A percentile compares a stretch with the other conserved stretches of the same genome.
These are phyloP conservation scores for Tenthredo mesomela DNA, from an alignment of 2,888 invertebrate genomes.

Conservation along the genomic window DNA sequence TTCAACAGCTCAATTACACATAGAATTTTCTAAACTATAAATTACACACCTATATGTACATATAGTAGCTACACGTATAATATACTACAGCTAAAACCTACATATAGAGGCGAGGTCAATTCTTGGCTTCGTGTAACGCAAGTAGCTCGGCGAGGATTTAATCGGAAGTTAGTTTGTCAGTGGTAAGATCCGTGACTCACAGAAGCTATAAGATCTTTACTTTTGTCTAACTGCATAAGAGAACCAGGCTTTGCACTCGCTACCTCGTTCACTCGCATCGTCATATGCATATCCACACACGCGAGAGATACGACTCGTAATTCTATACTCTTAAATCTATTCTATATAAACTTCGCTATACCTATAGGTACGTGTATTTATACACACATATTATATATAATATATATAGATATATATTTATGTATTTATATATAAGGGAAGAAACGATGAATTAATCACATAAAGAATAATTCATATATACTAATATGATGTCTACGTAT, in stretches of 20 bases:
- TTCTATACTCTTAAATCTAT: no score
- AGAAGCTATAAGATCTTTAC: constrained; percentile 1
- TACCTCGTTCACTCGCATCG: background rate
- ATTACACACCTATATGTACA: background rate
- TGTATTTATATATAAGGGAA: background rate
- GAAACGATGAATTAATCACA: constrained; percentile 18
- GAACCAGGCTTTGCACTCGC: background rate
- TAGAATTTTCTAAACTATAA: constrained; percentile 3
- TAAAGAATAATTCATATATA: background rate
- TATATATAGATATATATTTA: background rate
- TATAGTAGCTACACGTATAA: background rate
- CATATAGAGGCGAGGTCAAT: background rate
- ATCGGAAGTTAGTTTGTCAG: constrained; percentile 51
- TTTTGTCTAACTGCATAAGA: constrained; percentile 23
- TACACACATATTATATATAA: no score
- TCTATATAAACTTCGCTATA: no score
- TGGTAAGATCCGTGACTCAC: constrained; percentile 51
- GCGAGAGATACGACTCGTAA: no score
- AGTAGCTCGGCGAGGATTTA: background rate
- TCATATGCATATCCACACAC: background rate
- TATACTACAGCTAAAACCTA: background rate
- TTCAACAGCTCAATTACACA: constrained; percentile 3
- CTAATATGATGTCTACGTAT: background rate
- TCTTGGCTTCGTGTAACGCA: constrained; percentile 11
- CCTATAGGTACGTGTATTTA: no score